phyloP scores from a whole-genome alignment of 2,797 vertebrate genomes.

The Calcarius lapponicus region DNA sequence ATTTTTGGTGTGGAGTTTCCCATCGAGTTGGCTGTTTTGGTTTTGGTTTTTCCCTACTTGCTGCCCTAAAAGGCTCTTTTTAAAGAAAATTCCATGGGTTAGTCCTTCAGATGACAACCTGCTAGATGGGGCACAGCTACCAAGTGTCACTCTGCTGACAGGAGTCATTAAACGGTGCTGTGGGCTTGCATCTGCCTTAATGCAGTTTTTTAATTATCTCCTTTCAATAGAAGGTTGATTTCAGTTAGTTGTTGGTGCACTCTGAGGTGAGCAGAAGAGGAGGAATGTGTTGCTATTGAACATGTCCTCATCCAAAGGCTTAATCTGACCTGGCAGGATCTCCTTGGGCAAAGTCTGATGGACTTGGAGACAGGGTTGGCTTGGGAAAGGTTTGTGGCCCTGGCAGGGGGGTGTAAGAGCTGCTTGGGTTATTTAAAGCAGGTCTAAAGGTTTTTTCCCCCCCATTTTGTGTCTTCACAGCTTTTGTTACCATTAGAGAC shows the following conservation, averaged over 20 bases:
- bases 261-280: neutral
- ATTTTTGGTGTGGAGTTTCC: neutral
- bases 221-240: neutral
- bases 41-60: neutral
- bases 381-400: neutral
- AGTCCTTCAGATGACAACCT: neutral
- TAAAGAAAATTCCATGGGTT: neutral
- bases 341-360: constrained; percentile 15
- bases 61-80: neutral
- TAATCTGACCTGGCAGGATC: neutral
- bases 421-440: neutral
- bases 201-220: constrained; percentile 4
- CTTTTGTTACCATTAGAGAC: neutral
- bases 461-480: neutral
- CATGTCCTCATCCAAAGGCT: neutral
- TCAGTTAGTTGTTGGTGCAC: neutral
- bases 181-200: neutral
- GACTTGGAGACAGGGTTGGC: neutral
- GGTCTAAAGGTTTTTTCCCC: accelerated
- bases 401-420: neutral
- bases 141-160: neutral
- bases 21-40: accelerated
- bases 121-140: neutral
- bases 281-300: neutral
- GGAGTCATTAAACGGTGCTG: neutral